phyloP scores from a whole-genome alignment of 2,888 invertebrate species.

The Dorcus parallelipipedus region DNA sequence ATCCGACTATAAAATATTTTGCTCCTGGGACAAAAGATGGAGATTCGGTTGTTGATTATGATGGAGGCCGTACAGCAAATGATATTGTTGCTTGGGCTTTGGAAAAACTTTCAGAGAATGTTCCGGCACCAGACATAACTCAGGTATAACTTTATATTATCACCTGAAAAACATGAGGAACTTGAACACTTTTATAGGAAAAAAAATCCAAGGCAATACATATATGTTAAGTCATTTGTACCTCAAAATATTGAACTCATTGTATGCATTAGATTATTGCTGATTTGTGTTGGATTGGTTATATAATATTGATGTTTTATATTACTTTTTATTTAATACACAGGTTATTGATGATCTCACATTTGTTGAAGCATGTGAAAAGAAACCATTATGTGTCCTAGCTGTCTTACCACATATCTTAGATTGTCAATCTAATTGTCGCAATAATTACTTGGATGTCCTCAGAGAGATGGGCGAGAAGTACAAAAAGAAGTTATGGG shows the following conservation, averaged over 20 bases:
- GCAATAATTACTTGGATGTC: slow-evolving; percentile 75
- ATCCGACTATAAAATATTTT: slow-evolving; percentile 96
- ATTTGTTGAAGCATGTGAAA: slow-evolving; percentile 73
- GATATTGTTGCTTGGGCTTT: slow-evolving; percentile 91
- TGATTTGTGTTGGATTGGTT: too few species aligned
- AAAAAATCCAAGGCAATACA: not conserved
- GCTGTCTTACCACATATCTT: slow-evolving; percentile 91
- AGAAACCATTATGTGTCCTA: slow-evolving; percentile 85
- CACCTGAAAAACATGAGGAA: not conserved
- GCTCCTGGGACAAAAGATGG: slow-evolving; percentile 67
- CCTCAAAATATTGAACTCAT: too few species aligned
- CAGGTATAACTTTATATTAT: slow-evolving; percentile 54
- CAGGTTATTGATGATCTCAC: slow-evolving; percentile 54
- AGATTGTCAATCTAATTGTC: slow-evolving; percentile 89
- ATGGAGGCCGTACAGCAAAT: slow-evolving; percentile 84
- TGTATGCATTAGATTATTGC: too few species aligned
- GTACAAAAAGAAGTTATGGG: slow-evolving; percentile 92
- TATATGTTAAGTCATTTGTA: not conserved
- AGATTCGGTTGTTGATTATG: slow-evolving; percentile 76
- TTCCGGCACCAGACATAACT: slow-evolving; percentile 83
- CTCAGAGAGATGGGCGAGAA: slow-evolving; percentile 77
- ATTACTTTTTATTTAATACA: not conserved
- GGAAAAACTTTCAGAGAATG: slow-evolving; percentile 80
- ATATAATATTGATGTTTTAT: too few species aligned
- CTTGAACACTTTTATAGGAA: not conserved